Conservation (phyloP, 1,140 invertebrate species). For the Cydia amplana region DNA sequence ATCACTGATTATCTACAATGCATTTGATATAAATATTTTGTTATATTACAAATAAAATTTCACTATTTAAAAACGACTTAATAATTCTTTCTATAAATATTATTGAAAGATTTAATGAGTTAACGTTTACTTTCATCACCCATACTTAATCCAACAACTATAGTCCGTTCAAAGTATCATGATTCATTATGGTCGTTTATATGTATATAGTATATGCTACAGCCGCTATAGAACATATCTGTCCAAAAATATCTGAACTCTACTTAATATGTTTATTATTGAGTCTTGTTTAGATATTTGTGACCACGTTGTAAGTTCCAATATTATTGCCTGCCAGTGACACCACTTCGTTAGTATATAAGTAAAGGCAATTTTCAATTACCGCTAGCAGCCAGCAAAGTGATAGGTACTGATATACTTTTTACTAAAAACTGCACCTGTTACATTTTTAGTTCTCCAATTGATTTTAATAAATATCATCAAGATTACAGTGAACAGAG, state of each 20-base stretch:
- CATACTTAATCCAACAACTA: constrained; percentile 14
- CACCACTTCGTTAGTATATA: too few species aligned
- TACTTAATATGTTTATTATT: neutral
- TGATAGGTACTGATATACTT: too few species aligned
- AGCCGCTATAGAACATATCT: too few species aligned
- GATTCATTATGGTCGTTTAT: neutral
- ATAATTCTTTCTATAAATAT: constrained; percentile 33
- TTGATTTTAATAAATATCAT: neutral
- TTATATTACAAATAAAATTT: constrained; percentile 32
- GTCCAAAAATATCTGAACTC: too few species aligned
- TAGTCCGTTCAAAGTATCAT: constrained; percentile 14
- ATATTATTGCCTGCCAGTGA: too few species aligned
- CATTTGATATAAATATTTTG: constrained; percentile 31
- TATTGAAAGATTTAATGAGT: constrained; percentile 32
- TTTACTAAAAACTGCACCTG: neutral
- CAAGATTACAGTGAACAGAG: neutral
- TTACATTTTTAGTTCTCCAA: neutral
- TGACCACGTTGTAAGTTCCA: neutral
- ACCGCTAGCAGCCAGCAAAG: too few species aligned
- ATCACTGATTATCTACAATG: constrained; percentile 30
- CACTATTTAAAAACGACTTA: constrained; percentile 33
- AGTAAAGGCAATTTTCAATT: too few species aligned
- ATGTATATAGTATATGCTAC: too few species aligned
- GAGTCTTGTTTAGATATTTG: neutral
- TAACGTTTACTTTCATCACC: constrained; percentile 28